These are phyloP conservation scores for Odontomyia ornata DNA, from an alignment of 2,888 invertebrate species.

Conservation along the genomic window DNA sequence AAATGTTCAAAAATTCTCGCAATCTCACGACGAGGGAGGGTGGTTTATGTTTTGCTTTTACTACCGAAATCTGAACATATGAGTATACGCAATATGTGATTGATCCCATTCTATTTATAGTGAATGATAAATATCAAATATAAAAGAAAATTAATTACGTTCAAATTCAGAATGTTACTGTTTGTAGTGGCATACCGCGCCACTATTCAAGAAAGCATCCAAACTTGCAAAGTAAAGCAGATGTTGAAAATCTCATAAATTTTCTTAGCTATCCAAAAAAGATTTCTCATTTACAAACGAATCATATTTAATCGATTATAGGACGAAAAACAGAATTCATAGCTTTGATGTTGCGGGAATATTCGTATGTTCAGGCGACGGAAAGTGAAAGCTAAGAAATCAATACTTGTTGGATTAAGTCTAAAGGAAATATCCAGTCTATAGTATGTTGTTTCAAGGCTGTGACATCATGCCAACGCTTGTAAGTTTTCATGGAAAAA, in stretches of 20 bases:
- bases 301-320: constrained; percentile 37
- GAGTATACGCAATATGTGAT: neutral
- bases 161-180: neutral
- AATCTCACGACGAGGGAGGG: too few species aligned
- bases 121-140: constrained; percentile 14
- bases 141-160: constrained; percentile 23
- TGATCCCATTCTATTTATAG: constrained; percentile 31
- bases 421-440: neutral
- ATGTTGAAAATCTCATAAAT: constrained; percentile 22
- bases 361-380: neutral
- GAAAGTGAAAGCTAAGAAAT: neutral
- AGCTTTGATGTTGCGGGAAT: constrained; percentile 38
- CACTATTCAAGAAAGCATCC: neutral
- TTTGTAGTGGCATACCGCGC: neutral
- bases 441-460: neutral
- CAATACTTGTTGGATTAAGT: neutral
- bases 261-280: neutral
- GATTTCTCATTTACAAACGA: neutral
- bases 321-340: neutral
- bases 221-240: constrained; percentile 1
- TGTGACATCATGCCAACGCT: neutral
- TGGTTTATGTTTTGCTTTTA: too few species aligned
- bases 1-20: neutral
- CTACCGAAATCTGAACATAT: too few species aligned
- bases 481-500: constrained; percentile 5